A percentile compares a stretch with the other conserved stretches of the same genome.
phyloP scores from a whole-genome alignment of 2,113 vertebrate genomes.

The Ellobius talpinus region DNA sequence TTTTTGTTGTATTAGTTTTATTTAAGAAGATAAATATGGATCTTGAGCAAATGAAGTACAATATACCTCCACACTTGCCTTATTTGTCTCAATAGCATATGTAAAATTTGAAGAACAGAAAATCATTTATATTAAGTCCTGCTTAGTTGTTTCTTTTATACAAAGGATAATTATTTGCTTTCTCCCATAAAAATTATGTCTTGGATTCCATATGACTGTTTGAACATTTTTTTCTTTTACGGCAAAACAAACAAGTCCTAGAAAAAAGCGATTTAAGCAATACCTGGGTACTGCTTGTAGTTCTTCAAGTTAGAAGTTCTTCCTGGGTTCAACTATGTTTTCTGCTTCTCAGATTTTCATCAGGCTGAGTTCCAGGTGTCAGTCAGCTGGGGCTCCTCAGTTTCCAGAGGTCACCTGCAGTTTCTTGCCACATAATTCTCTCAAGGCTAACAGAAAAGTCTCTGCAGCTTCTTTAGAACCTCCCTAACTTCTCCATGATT shows the following conservation, averaged over 20 bases:
- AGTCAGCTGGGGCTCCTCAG: not conserved
- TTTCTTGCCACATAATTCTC: not conserved
- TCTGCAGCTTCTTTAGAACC: not conserved
- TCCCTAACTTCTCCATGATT: not conserved
- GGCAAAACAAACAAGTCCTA: not conserved
- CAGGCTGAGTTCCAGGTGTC: not conserved
- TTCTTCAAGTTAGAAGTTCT: not conserved
- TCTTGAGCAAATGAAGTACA: not conserved
- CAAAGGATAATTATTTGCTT: not conserved
- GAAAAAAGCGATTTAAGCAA: not conserved
- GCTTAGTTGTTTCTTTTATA: constrained; percentile 19
- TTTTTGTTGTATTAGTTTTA: not conserved
- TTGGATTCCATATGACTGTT: not conserved
- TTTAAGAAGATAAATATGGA: not conserved
- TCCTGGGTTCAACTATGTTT: not conserved
- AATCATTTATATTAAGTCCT: constrained; percentile 18
- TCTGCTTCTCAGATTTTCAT: not conserved
- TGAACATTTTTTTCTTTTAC: constrained; percentile 35
- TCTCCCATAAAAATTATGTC: not conserved
- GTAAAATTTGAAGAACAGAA: not conserved
- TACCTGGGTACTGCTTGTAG: not conserved
- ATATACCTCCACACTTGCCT: not conserved
- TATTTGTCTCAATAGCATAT: not conserved
- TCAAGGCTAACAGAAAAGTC: not conserved
- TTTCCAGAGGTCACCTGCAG: not conserved